These are phyloP conservation scores for Limosa lapponica DNA, from an alignment of 2,797 vertebrate genomes.

Conservation along the genomic window DNA sequence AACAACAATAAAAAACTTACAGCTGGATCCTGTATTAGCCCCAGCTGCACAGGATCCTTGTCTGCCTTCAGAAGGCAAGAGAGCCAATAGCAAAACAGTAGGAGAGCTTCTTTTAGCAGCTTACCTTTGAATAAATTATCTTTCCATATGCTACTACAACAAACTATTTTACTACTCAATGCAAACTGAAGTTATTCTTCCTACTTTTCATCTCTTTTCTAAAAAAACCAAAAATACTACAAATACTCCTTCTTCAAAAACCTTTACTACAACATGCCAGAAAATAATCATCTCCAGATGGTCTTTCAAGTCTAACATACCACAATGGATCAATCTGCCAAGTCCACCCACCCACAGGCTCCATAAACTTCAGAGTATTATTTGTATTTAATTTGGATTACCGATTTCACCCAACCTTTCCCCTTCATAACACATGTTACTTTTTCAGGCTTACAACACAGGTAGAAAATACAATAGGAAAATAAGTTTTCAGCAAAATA, in stretches of 20 bases:
- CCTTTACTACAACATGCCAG: constrained; percentile 66
- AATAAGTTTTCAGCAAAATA: not conserved
- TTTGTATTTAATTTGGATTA: constrained; percentile 66
- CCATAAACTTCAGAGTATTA: constrained; percentile 58
- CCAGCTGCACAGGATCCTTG: constrained; percentile 59
- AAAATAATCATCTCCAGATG: constrained; percentile 77
- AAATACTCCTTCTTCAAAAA: constrained; percentile 26
- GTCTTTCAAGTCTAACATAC: constrained; percentile 62
- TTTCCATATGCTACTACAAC: constrained; percentile 9
- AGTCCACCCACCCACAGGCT: constrained; percentile 68
- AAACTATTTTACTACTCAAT: not conserved
- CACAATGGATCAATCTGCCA: constrained; percentile 42
- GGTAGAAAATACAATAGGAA: constrained; percentile 7
- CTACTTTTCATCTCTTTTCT: constrained; percentile 23
- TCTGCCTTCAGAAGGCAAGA: constrained; percentile 6
- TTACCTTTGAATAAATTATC: constrained; percentile 18
- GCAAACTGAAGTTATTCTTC: constrained; percentile 14
- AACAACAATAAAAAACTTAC: constrained; percentile 71
- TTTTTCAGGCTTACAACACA: constrained; percentile 12
- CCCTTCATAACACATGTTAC: constrained; percentile 10
- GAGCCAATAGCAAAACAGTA: constrained; percentile 12
- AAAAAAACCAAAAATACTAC: not conserved
- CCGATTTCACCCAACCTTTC: constrained; percentile 53
- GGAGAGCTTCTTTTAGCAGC: constrained; percentile 21
- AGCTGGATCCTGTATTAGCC: constrained; percentile 76